A percentile compares a stretch with the other conserved stretches of the same genome.
phyloP scores from a whole-genome alignment of 2,113 vertebrate genomes.

The Tupaia tana region DNA sequence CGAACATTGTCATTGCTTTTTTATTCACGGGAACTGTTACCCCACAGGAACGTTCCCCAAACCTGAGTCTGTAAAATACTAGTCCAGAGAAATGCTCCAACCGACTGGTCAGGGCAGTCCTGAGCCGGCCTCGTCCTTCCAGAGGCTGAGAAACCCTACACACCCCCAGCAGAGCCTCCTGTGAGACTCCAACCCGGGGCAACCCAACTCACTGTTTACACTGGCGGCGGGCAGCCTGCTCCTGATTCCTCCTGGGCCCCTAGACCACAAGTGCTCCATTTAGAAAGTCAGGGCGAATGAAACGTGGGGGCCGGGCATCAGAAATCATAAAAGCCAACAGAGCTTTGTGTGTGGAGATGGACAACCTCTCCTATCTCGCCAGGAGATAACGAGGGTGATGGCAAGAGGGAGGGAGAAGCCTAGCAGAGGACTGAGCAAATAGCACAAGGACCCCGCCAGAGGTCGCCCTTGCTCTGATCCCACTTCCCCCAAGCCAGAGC shows the following conservation, averaged over 20 bases:
- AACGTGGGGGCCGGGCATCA: too few species aligned
- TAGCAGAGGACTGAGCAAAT: neutral
- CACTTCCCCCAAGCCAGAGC: neutral
- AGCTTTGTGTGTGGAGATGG: neutral
- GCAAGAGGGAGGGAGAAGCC: neutral
- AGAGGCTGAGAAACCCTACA: neutral
- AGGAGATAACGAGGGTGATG: neutral
- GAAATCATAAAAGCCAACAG: neutral
- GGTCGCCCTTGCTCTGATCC: neutral
- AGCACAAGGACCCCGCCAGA: neutral
- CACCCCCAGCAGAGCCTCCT: neutral
- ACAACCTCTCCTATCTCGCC: neutral
- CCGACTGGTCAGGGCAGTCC: neutral
- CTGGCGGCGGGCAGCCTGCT: neutral
- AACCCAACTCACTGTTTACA: too few species aligned
- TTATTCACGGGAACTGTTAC: neutral
- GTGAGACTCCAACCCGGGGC: neutral
- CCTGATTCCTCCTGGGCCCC: neutral
- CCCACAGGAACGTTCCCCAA: neutral
- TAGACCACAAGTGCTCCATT: neutral
- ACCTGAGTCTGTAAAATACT: neutral
- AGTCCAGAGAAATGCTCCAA: neutral
- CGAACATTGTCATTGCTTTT: neutral
- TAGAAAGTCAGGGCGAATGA: neutral
- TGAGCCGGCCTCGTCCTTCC: neutral